Percentiles rank a stretch among this genome's conserved stretches.
phyloP scores from a whole-genome alignment of 2,113 vertebrate species.

The Oryzias celebensis region DNA sequence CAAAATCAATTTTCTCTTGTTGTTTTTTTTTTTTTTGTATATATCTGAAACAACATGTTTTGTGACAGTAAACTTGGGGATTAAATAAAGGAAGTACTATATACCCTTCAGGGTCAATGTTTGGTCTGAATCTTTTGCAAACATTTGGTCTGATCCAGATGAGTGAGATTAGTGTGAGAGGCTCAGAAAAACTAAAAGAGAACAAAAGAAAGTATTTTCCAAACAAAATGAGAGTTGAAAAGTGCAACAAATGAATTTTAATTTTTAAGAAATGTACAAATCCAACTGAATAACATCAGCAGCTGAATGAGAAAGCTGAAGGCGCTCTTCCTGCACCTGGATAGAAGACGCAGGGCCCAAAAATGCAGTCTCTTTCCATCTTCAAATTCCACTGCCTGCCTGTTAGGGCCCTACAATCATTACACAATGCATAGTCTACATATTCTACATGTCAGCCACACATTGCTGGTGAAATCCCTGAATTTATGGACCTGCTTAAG shows the following conservation, averaged over 20 bases:
- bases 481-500: conserved; percentile 72
- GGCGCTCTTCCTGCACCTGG: conserved; percentile 18
- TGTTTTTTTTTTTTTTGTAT: no score
- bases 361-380: conserved; percentile 24
- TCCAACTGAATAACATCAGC: background rate
- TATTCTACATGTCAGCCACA: conserved; percentile 60
- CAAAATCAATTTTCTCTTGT: no score
- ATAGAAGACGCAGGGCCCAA: conserved; percentile 15
- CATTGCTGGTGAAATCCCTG: conserved; percentile 72
- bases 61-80: no score
- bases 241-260: background rate
- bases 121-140: no score
- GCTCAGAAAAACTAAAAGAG: background rate
- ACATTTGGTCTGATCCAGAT: no score
- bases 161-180: background rate
- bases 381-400: conserved; percentile 32
- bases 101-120: no score
- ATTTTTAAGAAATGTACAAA: background rate
- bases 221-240: background rate
- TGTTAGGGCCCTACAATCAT: conserved; percentile 34
- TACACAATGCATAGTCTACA: conserved; percentile 69
- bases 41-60: no score
- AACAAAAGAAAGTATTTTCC: background rate
- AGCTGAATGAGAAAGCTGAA: background rate
- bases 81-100: no score